phyloP scores from a whole-genome alignment of 1,140 invertebrate species.

The Diprion similis region DNA sequence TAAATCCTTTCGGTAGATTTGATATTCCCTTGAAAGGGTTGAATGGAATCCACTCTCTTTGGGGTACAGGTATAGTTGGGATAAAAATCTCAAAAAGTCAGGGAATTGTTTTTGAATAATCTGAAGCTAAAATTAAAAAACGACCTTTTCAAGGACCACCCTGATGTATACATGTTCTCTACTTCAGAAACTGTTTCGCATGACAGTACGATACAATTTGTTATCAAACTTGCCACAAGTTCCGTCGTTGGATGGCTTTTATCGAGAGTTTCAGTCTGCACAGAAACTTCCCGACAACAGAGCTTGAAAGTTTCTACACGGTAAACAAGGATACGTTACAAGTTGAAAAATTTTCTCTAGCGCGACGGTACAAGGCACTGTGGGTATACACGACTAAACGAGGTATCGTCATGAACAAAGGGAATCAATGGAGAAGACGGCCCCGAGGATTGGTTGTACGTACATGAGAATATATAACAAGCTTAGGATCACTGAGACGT shows the following conservation, averaged over 20 bases:
- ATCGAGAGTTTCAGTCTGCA: background rate
- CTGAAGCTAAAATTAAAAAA: too few species aligned
- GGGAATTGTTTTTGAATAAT: too few species aligned
- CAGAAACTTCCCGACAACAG: too few species aligned
- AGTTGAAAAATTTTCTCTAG: background rate
- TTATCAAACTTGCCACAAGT: background rate
- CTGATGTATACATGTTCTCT: too few species aligned
- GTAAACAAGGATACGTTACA: background rate
- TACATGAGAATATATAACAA: background rate
- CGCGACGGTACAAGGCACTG: background rate
- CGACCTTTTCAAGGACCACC: too few species aligned
- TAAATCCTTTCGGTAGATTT: too few species aligned
- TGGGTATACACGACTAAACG: background rate
- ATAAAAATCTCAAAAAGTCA: too few species aligned
- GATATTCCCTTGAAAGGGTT: too few species aligned
- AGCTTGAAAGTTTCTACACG: background rate
- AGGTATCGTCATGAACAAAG: background rate
- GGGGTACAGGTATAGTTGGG: too few species aligned
- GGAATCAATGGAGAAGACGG: background rate
- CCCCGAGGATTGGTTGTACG: conserved; percentile 4
- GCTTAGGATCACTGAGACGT: too few species aligned
- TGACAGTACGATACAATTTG: background rate
- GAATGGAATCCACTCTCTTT: too few species aligned
- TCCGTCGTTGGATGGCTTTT: background rate
- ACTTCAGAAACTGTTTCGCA: background rate